Base-by-base conservation (phyloP, 92 coral and sea anemone species). In the Epizoanthus ramosus region DNA sequence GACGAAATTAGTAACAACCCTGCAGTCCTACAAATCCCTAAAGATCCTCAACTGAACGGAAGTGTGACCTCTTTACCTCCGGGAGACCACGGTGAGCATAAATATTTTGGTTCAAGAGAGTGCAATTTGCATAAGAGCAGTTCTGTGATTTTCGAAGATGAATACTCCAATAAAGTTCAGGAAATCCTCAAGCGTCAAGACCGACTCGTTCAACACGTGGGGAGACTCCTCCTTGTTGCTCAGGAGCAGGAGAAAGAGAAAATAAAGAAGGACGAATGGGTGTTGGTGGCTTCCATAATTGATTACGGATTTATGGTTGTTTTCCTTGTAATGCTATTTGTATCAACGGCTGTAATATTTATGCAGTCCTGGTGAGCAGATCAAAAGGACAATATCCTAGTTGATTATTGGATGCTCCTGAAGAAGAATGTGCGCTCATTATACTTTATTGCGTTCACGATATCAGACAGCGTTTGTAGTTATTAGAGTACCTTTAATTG, bases 261-360 rank as follows among this genome's bases (percentile, higher is more conserved):
- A 65, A 89, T 71, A 21, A 90, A 88, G 76, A 92, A 90, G 59
- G 79, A 88, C 39, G 98, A 94, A 64, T 94, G 98, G 98, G 91
- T 83, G 41, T 54, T 90, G 53, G 98, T 88, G 0, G 95, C 95
- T 4, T 79, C 80, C 66, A 94, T 94, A 47, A 73, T 94, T 17
- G 98, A 94, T 58, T 86, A 89, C 41, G 89, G 89, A n/a, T 94
- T 89, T 79, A 81, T 93, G 66, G 84, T 90, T 56, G 61, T 86
- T 50, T 94, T 94, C 70, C 77, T 92, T 24, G 54, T 92, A 10
- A 85, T 93, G 66, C 37, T 94, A 18, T 84, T 92, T 60, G 83
- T 91, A 16, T 92, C 95, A 14, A 94, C 94, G n/a, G 79, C 92
- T 41, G 79, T 92, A 14, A 85, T 94, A 70, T 92, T 94, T 35